Evolutionary conservation across 1,140 invertebrate genomes (phyloP).

Genomic region (Brachionus sp.): DNA sequence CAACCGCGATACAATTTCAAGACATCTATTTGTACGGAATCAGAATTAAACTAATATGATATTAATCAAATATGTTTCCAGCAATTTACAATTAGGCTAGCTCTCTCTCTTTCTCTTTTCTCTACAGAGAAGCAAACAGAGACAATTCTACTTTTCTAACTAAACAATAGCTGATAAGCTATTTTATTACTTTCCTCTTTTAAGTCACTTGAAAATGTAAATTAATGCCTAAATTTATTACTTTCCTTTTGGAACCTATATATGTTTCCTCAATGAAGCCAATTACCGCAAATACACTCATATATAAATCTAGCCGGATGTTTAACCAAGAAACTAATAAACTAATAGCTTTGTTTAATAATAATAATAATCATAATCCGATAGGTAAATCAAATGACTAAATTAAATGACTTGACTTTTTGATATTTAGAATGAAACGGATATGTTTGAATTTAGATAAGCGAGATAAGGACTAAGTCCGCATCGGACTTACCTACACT

Average conservation of each 20-base stretch:
- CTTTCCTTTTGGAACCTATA: constrained; percentile 22
- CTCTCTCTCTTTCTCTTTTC: not conserved
- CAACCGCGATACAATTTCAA: constrained; percentile 32
- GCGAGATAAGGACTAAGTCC: not conserved
- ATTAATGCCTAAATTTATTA: constrained; percentile 25
- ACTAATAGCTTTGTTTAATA: constrained; percentile 35
- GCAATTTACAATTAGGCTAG: not conserved
- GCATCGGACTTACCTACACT: not conserved
- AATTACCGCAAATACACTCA: not conserved
- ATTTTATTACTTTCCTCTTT: not conserved
- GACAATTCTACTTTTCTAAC: not conserved
- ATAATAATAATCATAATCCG: not conserved
- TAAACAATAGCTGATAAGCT: constrained; percentile 7
- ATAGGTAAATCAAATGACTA: constrained; percentile 24
- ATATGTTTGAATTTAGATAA: constrained; percentile 24
- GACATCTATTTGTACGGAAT: constrained; percentile 33
- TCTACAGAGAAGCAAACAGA: not conserved
- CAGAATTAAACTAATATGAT: constrained; percentile 34
- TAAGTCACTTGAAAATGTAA: constrained; percentile 41
- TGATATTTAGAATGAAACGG: constrained; percentile 18
- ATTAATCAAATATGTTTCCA: constrained; percentile 38
- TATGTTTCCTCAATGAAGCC: not conserved
- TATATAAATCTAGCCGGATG: not conserved
- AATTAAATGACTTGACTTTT: not conserved
- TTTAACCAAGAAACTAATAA: constrained; percentile 44